Evolutionary conservation across 2,888 invertebrate genomes (phyloP).

Genomic region (Aplocera efformata): DNA sequence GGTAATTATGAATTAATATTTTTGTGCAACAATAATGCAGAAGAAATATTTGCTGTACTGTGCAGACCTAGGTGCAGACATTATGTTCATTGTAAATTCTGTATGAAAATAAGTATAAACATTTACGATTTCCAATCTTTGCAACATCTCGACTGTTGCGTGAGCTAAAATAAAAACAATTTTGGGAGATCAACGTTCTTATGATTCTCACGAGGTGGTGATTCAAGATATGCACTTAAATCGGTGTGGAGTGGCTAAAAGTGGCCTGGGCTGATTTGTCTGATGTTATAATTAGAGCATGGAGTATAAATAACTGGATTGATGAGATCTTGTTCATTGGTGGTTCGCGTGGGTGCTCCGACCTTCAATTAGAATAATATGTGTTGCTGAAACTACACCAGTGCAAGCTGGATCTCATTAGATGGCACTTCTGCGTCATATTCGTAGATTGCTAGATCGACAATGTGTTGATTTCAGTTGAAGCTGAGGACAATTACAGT

Average conservation of each 20-base stretch:
- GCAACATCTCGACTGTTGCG: constrained; percentile 30
- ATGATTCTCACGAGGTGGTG: constrained; percentile 34
- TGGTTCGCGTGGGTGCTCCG: constrained; percentile 56
- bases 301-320: constrained; percentile 58
- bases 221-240: constrained; percentile 46
- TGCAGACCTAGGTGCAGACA: constrained; percentile 7
- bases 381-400: constrained; percentile 46
- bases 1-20: constrained; percentile 22
- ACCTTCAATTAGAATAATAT: constrained; percentile 61
- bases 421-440: constrained; percentile 37
- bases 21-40: constrained; percentile 46
- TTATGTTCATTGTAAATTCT: background rate
- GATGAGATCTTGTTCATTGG: constrained; percentile 52
- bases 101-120: background rate
- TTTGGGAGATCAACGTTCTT: constrained; percentile 33
- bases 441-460: constrained; percentile 50
- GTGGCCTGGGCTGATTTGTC: constrained; percentile 50
- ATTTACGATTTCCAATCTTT: background rate
- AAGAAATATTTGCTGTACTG: constrained; percentile 27
- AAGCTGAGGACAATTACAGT: too few relatives aligned
- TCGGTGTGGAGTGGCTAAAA: constrained; percentile 45
- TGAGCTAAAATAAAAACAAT: constrained; percentile 29
- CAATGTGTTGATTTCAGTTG: constrained; percentile 46
- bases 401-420: constrained; percentile 48
- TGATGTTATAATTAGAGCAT: constrained; percentile 58